phyloP scores from a whole-genome alignment of 2,888 invertebrate genomes.

The Drosophila prolongata region DNA sequence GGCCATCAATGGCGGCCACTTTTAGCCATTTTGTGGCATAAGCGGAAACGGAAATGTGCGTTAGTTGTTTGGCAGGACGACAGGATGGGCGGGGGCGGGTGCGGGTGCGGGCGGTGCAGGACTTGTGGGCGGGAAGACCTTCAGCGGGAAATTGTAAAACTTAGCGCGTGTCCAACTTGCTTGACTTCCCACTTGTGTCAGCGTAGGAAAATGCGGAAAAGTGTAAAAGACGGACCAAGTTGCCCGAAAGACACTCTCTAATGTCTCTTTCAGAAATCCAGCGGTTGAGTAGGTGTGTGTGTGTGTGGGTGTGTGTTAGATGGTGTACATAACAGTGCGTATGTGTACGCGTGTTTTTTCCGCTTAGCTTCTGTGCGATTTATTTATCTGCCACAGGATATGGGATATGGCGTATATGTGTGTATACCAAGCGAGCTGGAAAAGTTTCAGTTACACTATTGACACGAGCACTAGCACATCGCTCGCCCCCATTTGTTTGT shows the following conservation, averaged over 20 bases:
- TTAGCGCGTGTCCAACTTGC: conserved; percentile 64
- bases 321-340: conserved; percentile 25
- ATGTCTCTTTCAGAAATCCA: conserved; percentile 17
- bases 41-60: conserved; percentile 54
- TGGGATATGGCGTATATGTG: conserved; percentile 1
- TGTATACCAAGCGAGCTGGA: conserved; percentile 30
- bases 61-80: conserved; percentile 43
- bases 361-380: conserved; percentile 29
- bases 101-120: neutral
- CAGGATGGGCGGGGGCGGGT: conserved; percentile 1
- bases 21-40: conserved; percentile 25
- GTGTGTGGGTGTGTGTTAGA: conserved; percentile 9
- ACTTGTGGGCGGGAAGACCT: conserved; percentile 53
- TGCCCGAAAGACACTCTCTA: conserved; percentile 37
- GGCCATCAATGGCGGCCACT: conserved; percentile 39
- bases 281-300: neutral
- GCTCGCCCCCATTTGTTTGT: conserved; percentile 11
- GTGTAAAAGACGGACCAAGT: conserved; percentile 25
- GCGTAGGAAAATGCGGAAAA: conserved; percentile 24
- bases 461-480: conserved; percentile 44
- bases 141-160: conserved; percentile 68
- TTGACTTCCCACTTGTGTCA: conserved; percentile 59
- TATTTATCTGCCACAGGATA: conserved; percentile 38
- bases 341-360: conserved; percentile 32
- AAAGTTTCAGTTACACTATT: conserved; percentile 58